Evolutionary conservation across 2,888 invertebrate genomes (phyloP), one percentile per base, ranked within the genome.

Genomic region (Leucoptera coffeella): DNA sequence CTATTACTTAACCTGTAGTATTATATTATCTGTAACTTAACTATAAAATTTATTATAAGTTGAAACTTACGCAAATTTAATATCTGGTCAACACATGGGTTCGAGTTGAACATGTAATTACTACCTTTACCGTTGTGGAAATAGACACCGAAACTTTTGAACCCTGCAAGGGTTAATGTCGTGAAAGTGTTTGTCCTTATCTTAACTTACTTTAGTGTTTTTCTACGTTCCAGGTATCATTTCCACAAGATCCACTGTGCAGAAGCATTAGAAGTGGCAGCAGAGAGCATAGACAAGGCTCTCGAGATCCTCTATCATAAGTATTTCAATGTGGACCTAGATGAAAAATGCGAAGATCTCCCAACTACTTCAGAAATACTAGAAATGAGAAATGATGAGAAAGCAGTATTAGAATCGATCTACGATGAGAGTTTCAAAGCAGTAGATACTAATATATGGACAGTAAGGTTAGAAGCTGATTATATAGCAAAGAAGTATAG

Each of bases 401-500:
- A 78, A 49, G 77, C 78, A 33, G 84, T 82, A 0, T 52, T 89
- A 15, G 77, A 83, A 52, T 85, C 86, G 10, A 88, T 88, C 34
- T 89, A 86, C 40, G 86, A 84, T 31, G 58, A 71, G 15, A 67
- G 72, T 15, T 87, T 84, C 46, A 69, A 62, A 39, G 79, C 80
- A 32, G 83, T 81, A 45, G 81, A 85, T 29, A 64, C 69, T 28
- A 77, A 85, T 53, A 73, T 86, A 11, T 89, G 88, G 88, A 75
- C 65, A 33, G 56, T 88, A 1, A 77, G 74, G 41, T 54, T 87
- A 29, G 73, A 78, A 40, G 51, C 85, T 30, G 76, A 83, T 38
- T 84, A 83, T 47, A 47, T 86, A 38, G 56, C 80, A 2, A 60
- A 64, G 45, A 46, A 60, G 35, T 74, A 75, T 36, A 60, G 71